A percentile compares a stretch with the other conserved stretches of the same genome.
These are phyloP conservation scores for Hapalemur alaotrensis DNA, from an alignment of 2,797 vertebrate species.

Conservation along the genomic window DNA sequence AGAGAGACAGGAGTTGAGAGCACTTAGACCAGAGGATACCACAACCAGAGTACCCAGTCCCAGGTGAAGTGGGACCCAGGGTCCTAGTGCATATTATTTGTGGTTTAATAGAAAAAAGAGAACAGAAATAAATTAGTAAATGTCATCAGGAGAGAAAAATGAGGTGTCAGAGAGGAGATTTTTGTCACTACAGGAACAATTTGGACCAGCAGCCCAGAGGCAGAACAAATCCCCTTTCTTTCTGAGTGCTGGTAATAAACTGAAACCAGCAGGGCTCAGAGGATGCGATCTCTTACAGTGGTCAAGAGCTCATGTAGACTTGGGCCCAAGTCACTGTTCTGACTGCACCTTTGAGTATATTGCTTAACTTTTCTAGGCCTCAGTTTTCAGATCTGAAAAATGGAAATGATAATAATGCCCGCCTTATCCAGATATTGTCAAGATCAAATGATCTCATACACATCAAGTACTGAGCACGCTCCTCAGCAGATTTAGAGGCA, in stretches of 20 bases:
- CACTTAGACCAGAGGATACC: neutral
- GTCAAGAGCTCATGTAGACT: neutral
- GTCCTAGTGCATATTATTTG: neutral
- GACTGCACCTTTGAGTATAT: neutral
- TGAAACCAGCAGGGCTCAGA: neutral
- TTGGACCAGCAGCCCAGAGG: neutral
- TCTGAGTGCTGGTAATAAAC: neutral
- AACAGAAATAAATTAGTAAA: conserved; percentile 6
- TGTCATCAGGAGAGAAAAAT: neutral
- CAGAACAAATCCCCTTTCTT: neutral
- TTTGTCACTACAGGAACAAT: neutral
- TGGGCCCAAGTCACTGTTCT: neutral
- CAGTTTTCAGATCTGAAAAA: neutral
- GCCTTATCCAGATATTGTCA: neutral
- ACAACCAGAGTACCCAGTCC: neutral
- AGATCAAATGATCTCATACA: neutral
- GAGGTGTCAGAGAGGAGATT: neutral
- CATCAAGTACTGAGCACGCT: neutral
- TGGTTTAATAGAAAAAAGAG: neutral
- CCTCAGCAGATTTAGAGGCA: neutral
- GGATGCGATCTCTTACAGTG: accelerated
- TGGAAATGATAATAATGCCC: neutral
- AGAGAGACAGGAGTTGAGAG: neutral
- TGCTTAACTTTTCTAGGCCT: neutral
- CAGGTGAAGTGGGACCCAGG: neutral